Evolutionary conservation across 2,888 invertebrate genomes (phyloP).

Genomic region (Luperina nickerlii): DNA sequence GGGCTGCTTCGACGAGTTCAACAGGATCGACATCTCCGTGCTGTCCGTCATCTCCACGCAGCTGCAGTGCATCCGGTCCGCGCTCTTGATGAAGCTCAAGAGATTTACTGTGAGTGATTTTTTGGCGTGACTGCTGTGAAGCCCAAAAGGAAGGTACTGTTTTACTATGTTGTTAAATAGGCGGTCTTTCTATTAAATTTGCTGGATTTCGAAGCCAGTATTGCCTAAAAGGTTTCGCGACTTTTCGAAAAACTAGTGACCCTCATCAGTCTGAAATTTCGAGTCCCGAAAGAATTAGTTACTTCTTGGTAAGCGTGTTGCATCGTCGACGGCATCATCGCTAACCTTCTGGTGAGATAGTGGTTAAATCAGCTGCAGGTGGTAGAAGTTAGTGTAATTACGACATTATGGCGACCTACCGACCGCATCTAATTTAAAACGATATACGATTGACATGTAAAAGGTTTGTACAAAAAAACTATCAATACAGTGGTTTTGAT

Average conservation of each 20-base stretch:
- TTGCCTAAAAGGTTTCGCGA: neutral
- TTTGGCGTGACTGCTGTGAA: neutral
- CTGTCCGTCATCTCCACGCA: slow-evolving; percentile 98
- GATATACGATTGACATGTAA: too few relatives aligned
- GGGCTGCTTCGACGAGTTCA: slow-evolving; percentile 99
- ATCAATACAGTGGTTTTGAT: neutral
- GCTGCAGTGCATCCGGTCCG: slow-evolving; percentile 96
- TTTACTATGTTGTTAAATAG: neutral
- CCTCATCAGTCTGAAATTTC: neutral
- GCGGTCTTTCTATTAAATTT: neutral
- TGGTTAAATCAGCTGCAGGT: neutral
- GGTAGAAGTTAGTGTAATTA: neutral
- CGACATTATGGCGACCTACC: too few relatives aligned
- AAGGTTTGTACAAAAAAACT: too few relatives aligned
- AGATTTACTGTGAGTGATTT: slow-evolving; percentile 92
- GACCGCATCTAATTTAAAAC: too few relatives aligned
- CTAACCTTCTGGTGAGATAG: neutral
- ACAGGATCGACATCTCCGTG: slow-evolving; percentile 97
- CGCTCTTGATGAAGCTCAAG: slow-evolving; percentile 93
- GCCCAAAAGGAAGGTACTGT: neutral
- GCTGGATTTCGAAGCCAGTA: neutral
- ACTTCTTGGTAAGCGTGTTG: neutral
- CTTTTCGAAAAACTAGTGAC: neutral
- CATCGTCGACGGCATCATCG: neutral
- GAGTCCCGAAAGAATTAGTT: neutral